Conservation (phyloP, 2,797 vertebrate species). For the Coluber constrictor region DNA sequence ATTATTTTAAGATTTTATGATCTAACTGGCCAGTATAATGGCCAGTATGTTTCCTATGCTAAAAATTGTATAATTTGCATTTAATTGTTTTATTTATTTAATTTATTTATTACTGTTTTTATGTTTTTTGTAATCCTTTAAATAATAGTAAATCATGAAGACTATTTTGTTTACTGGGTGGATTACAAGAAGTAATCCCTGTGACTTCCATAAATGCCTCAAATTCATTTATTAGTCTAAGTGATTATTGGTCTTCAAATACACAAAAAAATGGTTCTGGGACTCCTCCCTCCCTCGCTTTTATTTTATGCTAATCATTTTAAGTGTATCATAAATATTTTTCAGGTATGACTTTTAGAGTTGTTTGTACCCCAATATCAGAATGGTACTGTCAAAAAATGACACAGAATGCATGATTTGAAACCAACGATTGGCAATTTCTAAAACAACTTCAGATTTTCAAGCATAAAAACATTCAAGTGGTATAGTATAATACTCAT, state of each 20-base stretch:
- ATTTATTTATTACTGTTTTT: background rate
- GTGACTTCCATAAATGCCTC: background rate
- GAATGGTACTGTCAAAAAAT: background rate
- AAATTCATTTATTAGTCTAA: background rate
- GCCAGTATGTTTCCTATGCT: background rate
- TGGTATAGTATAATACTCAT: rapidly evolving
- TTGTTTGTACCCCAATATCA: background rate
- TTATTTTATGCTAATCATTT: background rate
- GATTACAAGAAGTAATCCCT: background rate
- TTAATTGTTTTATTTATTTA: background rate
- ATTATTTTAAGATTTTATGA: background rate
- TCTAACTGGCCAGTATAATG: background rate
- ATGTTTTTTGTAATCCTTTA: background rate
- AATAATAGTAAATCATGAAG: background rate
- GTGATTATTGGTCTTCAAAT: background rate
- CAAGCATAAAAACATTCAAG: background rate
- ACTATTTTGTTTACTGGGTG: background rate
- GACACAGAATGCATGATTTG: background rate
- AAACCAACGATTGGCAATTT: background rate
- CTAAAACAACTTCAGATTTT: background rate
- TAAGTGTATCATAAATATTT: background rate
- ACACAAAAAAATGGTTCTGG: background rate
- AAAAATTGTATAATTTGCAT: background rate
- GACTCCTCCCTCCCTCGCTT: no score
- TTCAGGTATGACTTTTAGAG: background rate